A percentile compares a stretch with the other conserved stretches of the same genome.
phyloP scores from a whole-genome alignment of 2,113 vertebrate species.

The Setophaga coronata region DNA sequence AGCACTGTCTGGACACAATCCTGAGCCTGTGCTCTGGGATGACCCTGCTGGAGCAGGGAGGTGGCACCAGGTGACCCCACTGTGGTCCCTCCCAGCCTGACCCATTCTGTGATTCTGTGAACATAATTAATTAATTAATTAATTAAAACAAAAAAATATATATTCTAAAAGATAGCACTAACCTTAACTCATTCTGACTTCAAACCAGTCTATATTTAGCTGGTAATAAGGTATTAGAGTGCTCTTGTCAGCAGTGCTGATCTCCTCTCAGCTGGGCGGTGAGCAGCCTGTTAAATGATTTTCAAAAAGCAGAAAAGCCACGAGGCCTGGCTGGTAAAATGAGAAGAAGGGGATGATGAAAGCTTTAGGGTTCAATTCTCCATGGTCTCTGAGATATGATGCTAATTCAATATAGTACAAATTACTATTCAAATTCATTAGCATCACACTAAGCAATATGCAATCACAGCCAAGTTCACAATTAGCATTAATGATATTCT shows the following conservation, averaged over 20 bases:
- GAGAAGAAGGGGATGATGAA: neutral
- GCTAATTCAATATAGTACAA: constrained; percentile 60
- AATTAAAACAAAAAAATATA: no score
- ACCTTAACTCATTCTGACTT: neutral
- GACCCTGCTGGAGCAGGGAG: neutral
- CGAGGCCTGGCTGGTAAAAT: neutral
- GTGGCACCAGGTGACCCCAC: neutral
- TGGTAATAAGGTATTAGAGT: neutral
- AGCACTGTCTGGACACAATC: neutral
- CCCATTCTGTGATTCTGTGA: neutral
- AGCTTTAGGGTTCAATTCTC: constrained; percentile 47
- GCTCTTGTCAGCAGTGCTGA: neutral
- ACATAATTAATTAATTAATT: neutral
- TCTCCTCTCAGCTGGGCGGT: neutral
- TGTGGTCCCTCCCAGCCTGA: neutral
- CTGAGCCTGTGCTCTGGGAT: neutral
- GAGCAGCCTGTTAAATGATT: neutral
- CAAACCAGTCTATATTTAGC: neutral
- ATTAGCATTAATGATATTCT: constrained; percentile 60
- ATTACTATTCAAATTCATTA: constrained; percentile 64
- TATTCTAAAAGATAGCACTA: neutral
- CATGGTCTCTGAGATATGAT: constrained; percentile 19
- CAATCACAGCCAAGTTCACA: constrained; percentile 57
- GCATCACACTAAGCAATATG: constrained; percentile 37
- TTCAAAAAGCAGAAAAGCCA: neutral